These are phyloP conservation scores for Pantala flavescens DNA, from an alignment of 1,140 invertebrate species.

Conservation along the genomic window DNA sequence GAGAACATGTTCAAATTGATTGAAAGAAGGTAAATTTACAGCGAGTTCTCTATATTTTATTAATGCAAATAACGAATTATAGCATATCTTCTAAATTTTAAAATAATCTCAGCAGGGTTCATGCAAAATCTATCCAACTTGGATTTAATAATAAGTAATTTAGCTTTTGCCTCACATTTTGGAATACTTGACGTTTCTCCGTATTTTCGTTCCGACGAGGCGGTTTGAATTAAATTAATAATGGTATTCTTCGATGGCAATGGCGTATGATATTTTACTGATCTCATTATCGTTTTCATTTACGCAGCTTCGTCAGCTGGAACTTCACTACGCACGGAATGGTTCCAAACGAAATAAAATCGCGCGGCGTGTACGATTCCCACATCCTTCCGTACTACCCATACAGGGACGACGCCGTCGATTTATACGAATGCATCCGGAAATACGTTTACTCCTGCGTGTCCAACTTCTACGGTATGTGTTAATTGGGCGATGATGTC, in stretches of 20 bases:
- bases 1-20: constrained; percentile 39
- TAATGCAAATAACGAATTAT: background rate
- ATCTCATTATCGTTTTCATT: background rate
- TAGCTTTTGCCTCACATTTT: too few relatives aligned
- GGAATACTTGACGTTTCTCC: too few relatives aligned
- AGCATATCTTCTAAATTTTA: too few relatives aligned
- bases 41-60: background rate
- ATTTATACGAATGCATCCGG: constrained; percentile 34
- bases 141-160: too few relatives aligned
- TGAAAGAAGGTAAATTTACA: constrained; percentile 24
- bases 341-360: constrained; percentile 29
- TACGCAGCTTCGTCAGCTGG: constrained; percentile 27
- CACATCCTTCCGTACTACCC: constrained; percentile 37
- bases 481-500: background rate
- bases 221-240: too few relatives aligned
- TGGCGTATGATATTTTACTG: too few relatives aligned
- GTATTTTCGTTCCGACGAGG: too few relatives aligned
- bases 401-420: constrained; percentile 40
- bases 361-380: constrained; percentile 30
- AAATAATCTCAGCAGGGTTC: too few relatives aligned
- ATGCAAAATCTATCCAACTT: too few relatives aligned
- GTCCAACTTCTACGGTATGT: constrained; percentile 34
- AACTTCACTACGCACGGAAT: constrained; percentile 29
- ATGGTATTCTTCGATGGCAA: too few relatives aligned
- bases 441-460: constrained; percentile 37